phyloP scores from a whole-genome alignment of 2,113 vertebrate genomes.

The Myotis yumanensis region DNA sequence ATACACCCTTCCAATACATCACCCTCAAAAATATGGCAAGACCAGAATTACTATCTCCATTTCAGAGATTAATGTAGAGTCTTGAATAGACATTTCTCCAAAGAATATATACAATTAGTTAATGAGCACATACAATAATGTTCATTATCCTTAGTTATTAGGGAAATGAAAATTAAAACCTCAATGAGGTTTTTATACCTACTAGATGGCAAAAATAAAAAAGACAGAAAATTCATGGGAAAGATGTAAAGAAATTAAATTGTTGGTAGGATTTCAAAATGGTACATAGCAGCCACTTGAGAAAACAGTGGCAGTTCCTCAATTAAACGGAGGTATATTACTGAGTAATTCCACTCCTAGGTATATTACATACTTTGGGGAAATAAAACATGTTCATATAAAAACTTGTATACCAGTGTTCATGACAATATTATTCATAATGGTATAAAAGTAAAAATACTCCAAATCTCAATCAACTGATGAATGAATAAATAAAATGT shows the following conservation, averaged over 20 bases:
- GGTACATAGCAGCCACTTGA: background rate
- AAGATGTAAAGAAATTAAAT: background rate
- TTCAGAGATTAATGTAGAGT: conserved; percentile 34
- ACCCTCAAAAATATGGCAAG: background rate
- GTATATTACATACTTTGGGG: background rate
- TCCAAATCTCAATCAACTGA: background rate
- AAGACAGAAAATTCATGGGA: conserved; percentile 9
- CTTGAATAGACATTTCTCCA: conserved; percentile 9
- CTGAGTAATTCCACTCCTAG: background rate
- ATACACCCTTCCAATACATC: background rate
- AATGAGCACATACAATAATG: conserved; percentile 43
- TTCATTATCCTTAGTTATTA: conserved; percentile 16
- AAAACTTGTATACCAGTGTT: background rate
- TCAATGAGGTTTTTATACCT: conserved; percentile 1
- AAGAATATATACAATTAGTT: background rate
- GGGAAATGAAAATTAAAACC: conserved; percentile 37
- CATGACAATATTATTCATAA: background rate
- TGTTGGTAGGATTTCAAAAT: background rate
- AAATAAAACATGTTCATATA: background rate
- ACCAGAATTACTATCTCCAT: conserved; percentile 2
- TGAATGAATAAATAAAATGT: conserved; percentile 37
- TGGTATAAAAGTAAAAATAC: background rate
- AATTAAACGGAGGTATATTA: conserved; percentile 18
- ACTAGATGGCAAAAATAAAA: conserved; percentile 30
- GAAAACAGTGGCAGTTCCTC: background rate